Evolutionary conservation across 2,797 vertebrate species (phyloP).

Genomic region (Oreochromis grahami): DNA sequence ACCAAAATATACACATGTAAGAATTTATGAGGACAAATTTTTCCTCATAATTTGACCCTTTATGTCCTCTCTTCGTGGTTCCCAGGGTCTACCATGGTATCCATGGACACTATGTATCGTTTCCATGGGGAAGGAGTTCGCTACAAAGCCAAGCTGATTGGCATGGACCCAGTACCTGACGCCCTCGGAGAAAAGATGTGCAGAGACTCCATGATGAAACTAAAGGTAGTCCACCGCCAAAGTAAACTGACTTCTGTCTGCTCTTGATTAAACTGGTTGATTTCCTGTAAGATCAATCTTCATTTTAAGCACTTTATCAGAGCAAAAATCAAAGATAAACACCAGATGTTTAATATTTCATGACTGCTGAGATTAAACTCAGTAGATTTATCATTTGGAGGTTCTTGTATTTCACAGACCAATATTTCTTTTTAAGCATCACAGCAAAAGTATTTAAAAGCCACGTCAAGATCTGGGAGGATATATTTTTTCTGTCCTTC

Average conservation of each 20-base stretch:
- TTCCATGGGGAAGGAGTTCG: conserved; percentile 76
- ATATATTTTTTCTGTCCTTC: neutral
- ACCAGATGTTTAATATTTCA: neutral
- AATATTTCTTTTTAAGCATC: neutral
- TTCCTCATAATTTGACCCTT: neutral
- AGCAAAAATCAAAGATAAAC: neutral
- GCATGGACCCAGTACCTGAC: conserved; percentile 64
- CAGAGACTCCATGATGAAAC: conserved; percentile 80
- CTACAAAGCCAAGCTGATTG: conserved; percentile 80
- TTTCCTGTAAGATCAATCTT: neutral
- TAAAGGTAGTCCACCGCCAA: conserved; percentile 66
- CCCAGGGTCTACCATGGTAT: conserved; percentile 20
- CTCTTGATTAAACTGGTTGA: neutral
- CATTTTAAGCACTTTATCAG: neutral
- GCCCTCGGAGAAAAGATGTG: conserved; percentile 78
- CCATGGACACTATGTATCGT: conserved; percentile 20
- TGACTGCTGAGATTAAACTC: neutral
- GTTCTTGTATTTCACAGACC: neutral
- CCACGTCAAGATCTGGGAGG: neutral
- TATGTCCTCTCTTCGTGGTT: neutral
- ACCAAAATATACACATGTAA: neutral
- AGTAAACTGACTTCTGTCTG: neutral
- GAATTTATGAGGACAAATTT: neutral
- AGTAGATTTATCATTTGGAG: neutral
- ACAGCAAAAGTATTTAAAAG: neutral